Evolutionary conservation across 64 coral and sea anemone genomes (phyloP).

Genomic region (Stylophora pistillata): DNA sequence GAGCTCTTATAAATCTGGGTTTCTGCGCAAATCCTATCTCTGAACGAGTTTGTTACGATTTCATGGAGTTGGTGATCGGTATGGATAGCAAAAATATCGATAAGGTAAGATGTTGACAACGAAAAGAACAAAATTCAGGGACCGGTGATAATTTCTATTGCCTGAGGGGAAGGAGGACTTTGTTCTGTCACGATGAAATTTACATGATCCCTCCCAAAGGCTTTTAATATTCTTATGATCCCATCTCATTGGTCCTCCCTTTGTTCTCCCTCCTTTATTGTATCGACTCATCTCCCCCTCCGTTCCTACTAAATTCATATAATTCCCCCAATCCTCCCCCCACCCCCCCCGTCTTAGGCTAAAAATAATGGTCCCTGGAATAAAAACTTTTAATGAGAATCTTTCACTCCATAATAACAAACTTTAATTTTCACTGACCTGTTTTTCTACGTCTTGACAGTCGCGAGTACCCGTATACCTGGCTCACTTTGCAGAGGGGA

Average conservation of each 20-base stretch:
- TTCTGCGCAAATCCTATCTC: constrained; percentile 17
- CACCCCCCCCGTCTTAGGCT: too few species aligned
- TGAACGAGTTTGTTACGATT: constrained; percentile 52
- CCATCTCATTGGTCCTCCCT: too few species aligned
- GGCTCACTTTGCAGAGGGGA: constrained; percentile 79
- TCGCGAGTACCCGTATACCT: constrained; percentile 71
- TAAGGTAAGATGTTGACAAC: constrained; percentile 1
- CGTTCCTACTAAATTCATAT: too few species aligned
- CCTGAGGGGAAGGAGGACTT: not conserved
- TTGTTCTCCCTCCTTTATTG: too few species aligned
- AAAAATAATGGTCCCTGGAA: too few species aligned
- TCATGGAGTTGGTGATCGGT: constrained; percentile 44
- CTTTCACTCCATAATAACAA: not conserved
- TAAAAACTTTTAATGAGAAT: too few species aligned
- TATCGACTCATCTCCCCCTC: too few species aligned
- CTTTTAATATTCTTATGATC: not conserved
- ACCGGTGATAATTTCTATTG: not conserved
- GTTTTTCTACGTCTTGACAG: constrained; percentile 27
- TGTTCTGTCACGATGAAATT: too few species aligned
- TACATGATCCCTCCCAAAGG: not conserved
- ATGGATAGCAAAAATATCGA: constrained; percentile 54
- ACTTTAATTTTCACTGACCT: not conserved
- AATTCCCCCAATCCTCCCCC: too few species aligned
- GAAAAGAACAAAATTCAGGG: not conserved
- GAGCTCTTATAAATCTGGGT: constrained; percentile 25